Evolutionary conservation across 2,888 invertebrate genomes (phyloP), one percentile per base, ranked within the genome.

Genomic region (Notodonta ziczac): DNA sequence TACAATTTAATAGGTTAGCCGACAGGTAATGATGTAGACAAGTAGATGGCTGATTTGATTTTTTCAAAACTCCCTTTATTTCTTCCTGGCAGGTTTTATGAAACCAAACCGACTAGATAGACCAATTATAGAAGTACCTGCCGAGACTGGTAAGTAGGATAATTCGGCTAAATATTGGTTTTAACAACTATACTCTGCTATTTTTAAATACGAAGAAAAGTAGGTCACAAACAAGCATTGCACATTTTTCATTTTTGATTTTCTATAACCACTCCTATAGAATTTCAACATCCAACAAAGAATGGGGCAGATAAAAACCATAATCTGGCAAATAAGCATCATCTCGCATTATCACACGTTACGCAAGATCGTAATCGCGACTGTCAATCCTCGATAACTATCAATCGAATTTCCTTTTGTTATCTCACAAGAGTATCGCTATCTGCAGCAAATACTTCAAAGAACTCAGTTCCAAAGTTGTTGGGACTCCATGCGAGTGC

Each of bases 331-430:
- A 81, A 82, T 75, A 69, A 70, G 64, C 71, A 77, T 74, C 81
- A 80, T 81, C 82, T 75, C 67, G 58, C 50, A 73, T 70, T 85
- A 85, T 87, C 85, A 65, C 63, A 63, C 44, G 75, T 92, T 93
- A 88, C 93, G 86, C 91, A 92, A 92, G 83, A 76, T 79, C 64
- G 58, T 85, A 84, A 91, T 92, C 59, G 67, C 82, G 86, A 75
- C 85, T 90, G 89, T 90, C 91, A 90, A 86, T 58, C 68, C 62
- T 74, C 72, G 88, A 90, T 87, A 88, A 71, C 68, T 73, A 74
- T 67, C 78, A 76, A 82, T 85, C 77, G 78, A 81, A 86, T 83
- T 81, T 78, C 83, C 82, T 81, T 73, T 64, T 72, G 69, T 85
- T 91, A 91, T 91, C 91, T 77, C 76, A 71, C 68, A 70, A 75